Evolutionary conservation across 2,113 vertebrate species (phyloP).

Genomic region (Panthera leo): DNA sequence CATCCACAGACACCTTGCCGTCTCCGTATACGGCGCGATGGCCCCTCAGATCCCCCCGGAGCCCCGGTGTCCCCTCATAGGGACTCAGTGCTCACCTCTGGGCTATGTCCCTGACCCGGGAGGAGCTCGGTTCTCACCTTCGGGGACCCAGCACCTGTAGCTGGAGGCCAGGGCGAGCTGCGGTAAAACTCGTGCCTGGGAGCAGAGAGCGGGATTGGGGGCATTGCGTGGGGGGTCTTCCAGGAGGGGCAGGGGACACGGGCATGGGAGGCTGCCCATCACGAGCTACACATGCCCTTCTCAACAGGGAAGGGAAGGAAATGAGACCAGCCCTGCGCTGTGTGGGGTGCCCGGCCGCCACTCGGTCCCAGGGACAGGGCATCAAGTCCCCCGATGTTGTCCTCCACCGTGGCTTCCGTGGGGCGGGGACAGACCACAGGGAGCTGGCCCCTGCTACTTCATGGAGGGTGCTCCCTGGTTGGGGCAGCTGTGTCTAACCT

Average conservation of each 20-base stretch:
- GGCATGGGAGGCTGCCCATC: rapidly evolving
- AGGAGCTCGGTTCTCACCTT: background rate
- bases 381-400: rapidly evolving
- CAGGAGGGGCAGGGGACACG: background rate
- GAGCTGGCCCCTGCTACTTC: background rate
- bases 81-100: rapidly evolving
- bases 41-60: background rate
- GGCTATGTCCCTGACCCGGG: rapidly evolving
- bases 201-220: rapidly evolving
- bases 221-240: background rate
- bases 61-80: background rate
- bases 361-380: rapidly evolving
- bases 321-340: rapidly evolving
- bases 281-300: rapidly evolving
- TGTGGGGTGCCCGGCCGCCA: rapidly evolving
- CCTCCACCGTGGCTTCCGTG: rapidly evolving
- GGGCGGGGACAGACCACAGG: background rate
- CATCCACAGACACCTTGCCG: rapidly evolving
- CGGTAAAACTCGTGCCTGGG: rapidly evolving
- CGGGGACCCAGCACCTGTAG: background rate
- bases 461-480: rapidly evolving
- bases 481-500: too few relatives aligned
- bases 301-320: rapidly evolving
- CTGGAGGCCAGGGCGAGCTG: rapidly evolving
- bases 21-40: rapidly evolving